Conservation (phyloP, 2,113 vertebrate genomes). For the Nothoprocta perdicaria region DNA sequence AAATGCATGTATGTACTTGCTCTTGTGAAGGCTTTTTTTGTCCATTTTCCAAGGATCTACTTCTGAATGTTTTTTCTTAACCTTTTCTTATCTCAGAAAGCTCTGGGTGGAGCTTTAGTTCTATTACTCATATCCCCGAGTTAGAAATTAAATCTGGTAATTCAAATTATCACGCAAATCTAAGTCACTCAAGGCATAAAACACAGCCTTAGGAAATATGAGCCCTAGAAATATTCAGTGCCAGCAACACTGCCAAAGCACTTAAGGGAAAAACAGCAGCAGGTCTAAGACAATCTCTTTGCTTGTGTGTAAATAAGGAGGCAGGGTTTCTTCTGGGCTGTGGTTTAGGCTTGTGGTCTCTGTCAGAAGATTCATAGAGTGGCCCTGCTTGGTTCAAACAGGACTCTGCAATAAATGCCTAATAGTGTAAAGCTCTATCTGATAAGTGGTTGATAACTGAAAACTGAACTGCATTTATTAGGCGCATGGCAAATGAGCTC, state of each 20-base stretch:
- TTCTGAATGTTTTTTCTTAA: neutral
- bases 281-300: neutral
- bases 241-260: accelerated
- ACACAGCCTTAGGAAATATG: accelerated
- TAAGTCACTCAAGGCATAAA: neutral
- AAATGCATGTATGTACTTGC: accelerated
- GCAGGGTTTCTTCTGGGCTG: accelerated
- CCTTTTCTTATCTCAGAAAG: neutral
- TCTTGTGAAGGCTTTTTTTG: neutral
- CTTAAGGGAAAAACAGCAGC: neutral
- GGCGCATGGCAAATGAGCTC: accelerated
- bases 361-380: neutral
- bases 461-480: accelerated
- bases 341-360: neutral
- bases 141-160: neutral
- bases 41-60: accelerated
- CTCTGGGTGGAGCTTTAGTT: neutral
- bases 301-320: accelerated
- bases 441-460: accelerated
- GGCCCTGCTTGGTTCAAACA: accelerated
- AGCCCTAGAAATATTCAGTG: neutral
- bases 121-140: neutral
- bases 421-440: neutral
- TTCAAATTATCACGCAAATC: neutral
- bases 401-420: neutral